A percentile compares a stretch with the other conserved stretches of the same genome.
Conservation (phyloP, 2,888 invertebrate species). For the Tenthredo mesomela region DNA sequence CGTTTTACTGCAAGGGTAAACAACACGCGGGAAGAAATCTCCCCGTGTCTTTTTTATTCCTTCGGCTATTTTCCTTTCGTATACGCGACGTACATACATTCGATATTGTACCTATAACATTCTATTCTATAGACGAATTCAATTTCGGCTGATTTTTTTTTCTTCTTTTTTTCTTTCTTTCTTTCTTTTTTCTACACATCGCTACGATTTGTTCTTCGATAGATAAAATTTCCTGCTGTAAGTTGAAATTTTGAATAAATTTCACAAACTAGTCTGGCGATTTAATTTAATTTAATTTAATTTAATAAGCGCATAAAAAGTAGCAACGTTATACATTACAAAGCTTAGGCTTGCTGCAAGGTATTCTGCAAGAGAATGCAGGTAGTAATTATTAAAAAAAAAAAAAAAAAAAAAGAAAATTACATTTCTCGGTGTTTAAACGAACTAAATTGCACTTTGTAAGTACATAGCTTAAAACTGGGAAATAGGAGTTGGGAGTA, state of each 20-base stretch:
- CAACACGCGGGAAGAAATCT: conserved; percentile 13
- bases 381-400: conserved; percentile 18
- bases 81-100: conserved; percentile 7
- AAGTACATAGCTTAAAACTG: neutral
- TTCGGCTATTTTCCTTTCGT: neutral
- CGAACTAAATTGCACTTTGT: conserved; percentile 23
- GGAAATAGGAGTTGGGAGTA: neutral
- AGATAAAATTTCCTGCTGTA: neutral
- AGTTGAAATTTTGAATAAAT: neutral
- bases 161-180: no score
- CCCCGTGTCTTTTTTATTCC: neutral
- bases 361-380: conserved; percentile 36
- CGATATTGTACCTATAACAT: conserved; percentile 12
- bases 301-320: neutral
- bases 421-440: conserved; percentile 48
- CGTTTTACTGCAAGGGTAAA: conserved; percentile 17
- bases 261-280: neutral
- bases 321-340: neutral
- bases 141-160: neutral
- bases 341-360: neutral
- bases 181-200: no score
- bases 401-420: conserved; percentile 13
- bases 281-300: neutral
- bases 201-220: neutral
- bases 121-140: conserved; percentile 1